Conservation (phyloP, 2,888 invertebrate species). For the Lithodes maja region DNA sequence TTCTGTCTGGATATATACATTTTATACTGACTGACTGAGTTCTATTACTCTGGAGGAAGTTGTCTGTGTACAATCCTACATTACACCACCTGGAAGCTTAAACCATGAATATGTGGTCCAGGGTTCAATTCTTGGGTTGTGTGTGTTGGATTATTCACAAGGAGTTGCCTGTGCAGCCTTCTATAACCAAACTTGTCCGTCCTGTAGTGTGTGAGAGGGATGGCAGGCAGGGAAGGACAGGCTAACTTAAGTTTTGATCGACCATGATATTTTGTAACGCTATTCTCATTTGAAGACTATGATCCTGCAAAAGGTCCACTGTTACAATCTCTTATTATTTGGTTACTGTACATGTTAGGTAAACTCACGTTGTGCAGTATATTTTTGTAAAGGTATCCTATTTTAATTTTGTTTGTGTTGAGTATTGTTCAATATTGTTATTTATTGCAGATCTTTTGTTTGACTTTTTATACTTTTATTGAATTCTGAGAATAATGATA, state of each 20-base stretch:
- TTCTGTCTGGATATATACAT: slow-evolving; percentile 22
- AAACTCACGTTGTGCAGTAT: slow-evolving; percentile 24
- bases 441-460: slow-evolving; percentile 31
- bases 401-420: neutral
- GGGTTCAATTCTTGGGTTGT: no score
- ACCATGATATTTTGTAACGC: neutral
- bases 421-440: neutral
- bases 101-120: no score
- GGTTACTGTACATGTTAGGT: neutral
- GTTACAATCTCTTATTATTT: neutral
- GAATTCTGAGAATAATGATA: neutral
- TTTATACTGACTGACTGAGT: slow-evolving; percentile 16
- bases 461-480: neutral
- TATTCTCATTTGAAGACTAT: neutral
- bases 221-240: slow-evolving; percentile 36
- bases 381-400: slow-evolving; percentile 13
- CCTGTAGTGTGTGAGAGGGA: slow-evolving; percentile 18
- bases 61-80: no score
- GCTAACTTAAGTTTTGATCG: neutral
- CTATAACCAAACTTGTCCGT: slow-evolving; percentile 10
- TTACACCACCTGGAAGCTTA: no score
- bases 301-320: neutral
- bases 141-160: no score
- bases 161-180: neutral
- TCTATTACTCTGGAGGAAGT: neutral